A percentile compares a stretch with the other conserved stretches of the same genome.
phyloP scores from a whole-genome alignment of 2,113 vertebrate species.

The Thinocorus orbignyianus region DNA sequence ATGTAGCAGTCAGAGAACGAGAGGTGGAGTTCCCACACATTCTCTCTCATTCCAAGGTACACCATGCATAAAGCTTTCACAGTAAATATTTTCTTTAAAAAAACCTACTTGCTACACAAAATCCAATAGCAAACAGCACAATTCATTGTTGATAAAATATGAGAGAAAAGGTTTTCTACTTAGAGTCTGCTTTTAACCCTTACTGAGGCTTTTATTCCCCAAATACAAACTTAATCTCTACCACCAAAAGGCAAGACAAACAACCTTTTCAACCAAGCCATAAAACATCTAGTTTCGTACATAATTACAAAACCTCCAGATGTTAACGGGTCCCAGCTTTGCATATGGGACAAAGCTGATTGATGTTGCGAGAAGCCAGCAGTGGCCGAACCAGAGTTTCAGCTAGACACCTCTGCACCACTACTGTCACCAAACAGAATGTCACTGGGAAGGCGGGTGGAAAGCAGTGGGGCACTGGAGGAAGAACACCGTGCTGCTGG shows the following conservation, averaged over 20 bases:
- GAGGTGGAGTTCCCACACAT: neutral
- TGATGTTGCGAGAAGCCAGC: neutral
- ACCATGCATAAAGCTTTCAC: conserved; percentile 9
- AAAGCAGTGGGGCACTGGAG: neutral
- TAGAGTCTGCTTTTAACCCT: neutral
- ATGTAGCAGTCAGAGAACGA: accelerated
- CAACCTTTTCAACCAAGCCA: neutral
- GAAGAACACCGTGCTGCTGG: neutral
- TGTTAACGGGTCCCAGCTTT: neutral
- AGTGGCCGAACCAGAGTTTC: neutral
- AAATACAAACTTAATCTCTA: neutral
- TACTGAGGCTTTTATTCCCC: neutral
- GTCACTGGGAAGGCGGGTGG: neutral
- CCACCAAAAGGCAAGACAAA: neutral
- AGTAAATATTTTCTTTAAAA: neutral
- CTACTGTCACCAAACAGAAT: neutral
- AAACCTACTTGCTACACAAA: neutral
- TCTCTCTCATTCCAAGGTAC: neutral
- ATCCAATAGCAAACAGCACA: neutral
- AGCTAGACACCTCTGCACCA: neutral
- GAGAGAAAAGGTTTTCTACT: neutral
- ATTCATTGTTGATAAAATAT: neutral
- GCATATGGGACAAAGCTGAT: neutral
- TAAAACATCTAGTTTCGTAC: neutral
- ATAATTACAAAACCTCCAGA: neutral